Evolutionary conservation across 2,113 vertebrate species (phyloP).

Genomic region (Neotragus pygmaeus): DNA sequence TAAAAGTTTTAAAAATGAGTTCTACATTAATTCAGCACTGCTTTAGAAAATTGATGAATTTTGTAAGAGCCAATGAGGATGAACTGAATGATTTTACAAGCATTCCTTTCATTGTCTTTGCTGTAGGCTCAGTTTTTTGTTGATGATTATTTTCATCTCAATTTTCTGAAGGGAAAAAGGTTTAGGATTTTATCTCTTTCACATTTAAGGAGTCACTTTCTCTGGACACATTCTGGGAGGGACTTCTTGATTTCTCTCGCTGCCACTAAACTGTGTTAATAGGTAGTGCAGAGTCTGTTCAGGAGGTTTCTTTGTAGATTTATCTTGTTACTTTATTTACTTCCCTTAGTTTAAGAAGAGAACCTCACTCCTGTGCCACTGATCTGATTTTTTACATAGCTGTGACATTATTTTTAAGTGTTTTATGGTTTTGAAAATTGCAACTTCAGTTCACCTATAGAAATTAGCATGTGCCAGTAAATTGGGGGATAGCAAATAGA

Average conservation of each 20-base stretch:
- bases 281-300: not conserved
- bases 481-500: not conserved
- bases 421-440: constrained; percentile 3
- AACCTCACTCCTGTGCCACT: not conserved
- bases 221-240: not conserved
- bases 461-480: not conserved
- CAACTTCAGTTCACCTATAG: not conserved
- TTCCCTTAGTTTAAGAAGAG: not conserved
- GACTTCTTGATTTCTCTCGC: not conserved
- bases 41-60: not conserved
- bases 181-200: not conserved
- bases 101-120: not conserved
- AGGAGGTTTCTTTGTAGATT: not conserved
- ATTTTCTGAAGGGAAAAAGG: not conserved
- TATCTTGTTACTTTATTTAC: not conserved
- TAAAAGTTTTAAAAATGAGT: not conserved
- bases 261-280: not conserved
- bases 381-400: not conserved
- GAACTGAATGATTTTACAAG: not conserved
- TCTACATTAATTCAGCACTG: not conserved
- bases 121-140: not conserved
- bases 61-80: not conserved
- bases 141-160: not conserved
- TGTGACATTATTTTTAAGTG: not conserved
- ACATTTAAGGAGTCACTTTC: not conserved